phyloP scores from a whole-genome alignment of 2,797 vertebrate species.

The Hydrolagus colliei region DNA sequence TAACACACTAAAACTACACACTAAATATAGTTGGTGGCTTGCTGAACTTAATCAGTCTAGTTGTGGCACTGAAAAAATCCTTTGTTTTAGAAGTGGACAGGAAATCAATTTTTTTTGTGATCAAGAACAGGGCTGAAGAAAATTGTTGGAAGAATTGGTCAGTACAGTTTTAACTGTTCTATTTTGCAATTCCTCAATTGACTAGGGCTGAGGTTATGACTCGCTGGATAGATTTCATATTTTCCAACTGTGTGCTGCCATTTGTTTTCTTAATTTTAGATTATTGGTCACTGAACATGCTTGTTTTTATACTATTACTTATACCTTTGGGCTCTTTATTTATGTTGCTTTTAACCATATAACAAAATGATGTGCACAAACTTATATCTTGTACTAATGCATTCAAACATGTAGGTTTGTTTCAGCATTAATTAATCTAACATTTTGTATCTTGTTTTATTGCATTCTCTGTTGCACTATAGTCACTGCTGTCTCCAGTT shows the following conservation, averaged over 20 bases:
- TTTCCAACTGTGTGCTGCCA: slow-evolving; percentile 46
- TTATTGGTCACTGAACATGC: slow-evolving; percentile 35
- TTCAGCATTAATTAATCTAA: neutral
- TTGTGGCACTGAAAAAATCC: neutral
- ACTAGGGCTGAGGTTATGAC: neutral
- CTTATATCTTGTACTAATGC: neutral
- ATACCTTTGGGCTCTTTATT: neutral
- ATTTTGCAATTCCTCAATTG: neutral
- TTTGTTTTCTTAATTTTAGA: slow-evolving; percentile 36
- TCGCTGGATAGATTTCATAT: neutral
- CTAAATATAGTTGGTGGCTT: neutral
- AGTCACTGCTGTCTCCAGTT: no score
- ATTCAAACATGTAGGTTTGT: neutral
- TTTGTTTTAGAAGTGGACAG: neutral
- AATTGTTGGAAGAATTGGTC: no score
- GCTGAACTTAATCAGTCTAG: neutral
- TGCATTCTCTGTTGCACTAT: no score
- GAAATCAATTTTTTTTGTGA: neutral
- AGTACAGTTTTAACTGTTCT: neutral
- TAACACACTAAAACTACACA: neutral
- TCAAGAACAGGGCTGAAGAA: no score
- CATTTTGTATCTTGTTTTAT: neutral
- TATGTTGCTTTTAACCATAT: neutral
- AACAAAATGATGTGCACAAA: neutral
- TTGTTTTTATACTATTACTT: neutral